phyloP scores from a whole-genome alignment of 2,797 vertebrate genomes.

The Melanitta fusca region DNA sequence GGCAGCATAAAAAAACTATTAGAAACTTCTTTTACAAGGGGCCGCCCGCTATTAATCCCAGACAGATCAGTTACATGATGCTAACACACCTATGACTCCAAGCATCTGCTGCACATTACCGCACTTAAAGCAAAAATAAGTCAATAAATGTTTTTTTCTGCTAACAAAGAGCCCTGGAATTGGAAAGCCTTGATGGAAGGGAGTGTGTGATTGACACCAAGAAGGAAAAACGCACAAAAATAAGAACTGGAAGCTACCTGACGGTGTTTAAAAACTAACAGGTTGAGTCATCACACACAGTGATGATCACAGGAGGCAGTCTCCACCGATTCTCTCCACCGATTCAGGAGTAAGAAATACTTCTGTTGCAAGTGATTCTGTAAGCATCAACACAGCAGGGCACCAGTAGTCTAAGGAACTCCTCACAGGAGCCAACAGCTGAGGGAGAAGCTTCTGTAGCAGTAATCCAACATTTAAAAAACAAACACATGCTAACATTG shows the following conservation, averaged over 20 bases:
- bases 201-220: neutral
- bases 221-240: neutral
- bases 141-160: neutral
- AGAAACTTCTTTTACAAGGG: neutral
- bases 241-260: neutral
- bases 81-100: neutral
- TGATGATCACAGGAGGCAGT: neutral
- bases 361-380: neutral
- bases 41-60: neutral
- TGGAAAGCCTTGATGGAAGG: neutral
- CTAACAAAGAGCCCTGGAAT: neutral
- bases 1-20: neutral
- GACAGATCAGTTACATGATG: neutral
- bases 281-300: neutral
- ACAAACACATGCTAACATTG: neutral
- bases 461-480: neutral
- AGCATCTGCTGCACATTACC: neutral
- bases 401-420: neutral
- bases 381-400: neutral
- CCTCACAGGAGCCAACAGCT: rapidly evolving
- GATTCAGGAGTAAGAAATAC: neutral
- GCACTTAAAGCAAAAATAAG: neutral
- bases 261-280: neutral
- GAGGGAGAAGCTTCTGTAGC: neutral
- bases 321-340: neutral